Conservation (phyloP, 1,140 invertebrate species). For the Hermetia illucens region DNA sequence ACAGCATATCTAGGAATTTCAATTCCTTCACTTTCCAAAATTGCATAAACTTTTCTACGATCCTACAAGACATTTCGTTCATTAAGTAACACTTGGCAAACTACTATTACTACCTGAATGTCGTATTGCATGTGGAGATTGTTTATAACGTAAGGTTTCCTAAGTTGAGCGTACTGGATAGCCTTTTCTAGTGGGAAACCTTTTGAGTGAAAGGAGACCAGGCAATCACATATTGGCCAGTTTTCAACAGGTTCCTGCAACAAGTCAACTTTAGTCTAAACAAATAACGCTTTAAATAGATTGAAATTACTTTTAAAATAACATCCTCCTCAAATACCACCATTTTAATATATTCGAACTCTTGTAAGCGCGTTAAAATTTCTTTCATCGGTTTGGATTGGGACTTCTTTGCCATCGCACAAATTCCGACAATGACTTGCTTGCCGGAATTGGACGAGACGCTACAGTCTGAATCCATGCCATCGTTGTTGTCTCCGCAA, state of each 20-base stretch:
- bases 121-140: conserved; percentile 98
- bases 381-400: conserved; percentile 98
- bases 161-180: conserved; percentile 86
- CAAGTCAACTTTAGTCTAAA: conserved; percentile 3
- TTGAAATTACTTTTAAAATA: conserved; percentile 63
- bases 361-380: conserved; percentile 83
- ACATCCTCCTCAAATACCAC: conserved; percentile 87
- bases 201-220: conserved; percentile 98
- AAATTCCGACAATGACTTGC: conserved; percentile 86
- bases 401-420: conserved; percentile 98
- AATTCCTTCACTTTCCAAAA: conserved; percentile 87
- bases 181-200: conserved; percentile 97
- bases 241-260: conserved; percentile 83
- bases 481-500: conserved; percentile 43
- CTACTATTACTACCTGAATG: conserved; percentile 52
- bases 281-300: conserved; percentile 7
- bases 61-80: conserved; percentile 39
- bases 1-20: conserved; percentile 97
- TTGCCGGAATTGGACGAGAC: conserved; percentile 28
- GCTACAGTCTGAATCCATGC: conserved; percentile 38
- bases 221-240: conserved; percentile 95
- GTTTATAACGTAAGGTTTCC: conserved; percentile 95
- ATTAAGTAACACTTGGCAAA: conserved; percentile 2
- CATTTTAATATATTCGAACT: conserved; percentile 93
- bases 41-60: conserved; percentile 86